Percentiles rank a stretch among this genome's conserved stretches.
Evolutionary conservation across 2,888 invertebrate genomes (phyloP).

Genomic region (Temnothorax rugatulus): DNA sequence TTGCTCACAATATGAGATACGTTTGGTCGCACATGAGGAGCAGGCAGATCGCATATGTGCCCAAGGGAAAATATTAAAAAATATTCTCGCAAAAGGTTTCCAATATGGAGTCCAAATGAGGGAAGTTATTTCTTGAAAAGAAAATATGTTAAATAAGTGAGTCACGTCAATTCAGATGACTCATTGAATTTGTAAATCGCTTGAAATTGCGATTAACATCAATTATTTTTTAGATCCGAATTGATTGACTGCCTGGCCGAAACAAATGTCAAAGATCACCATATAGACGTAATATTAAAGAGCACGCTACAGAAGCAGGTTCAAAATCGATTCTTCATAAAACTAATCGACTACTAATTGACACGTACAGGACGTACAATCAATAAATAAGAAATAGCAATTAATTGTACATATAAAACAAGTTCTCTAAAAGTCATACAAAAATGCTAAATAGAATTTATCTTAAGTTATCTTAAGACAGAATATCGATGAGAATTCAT

Average conservation of each 20-base stretch:
- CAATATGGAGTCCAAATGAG: not conserved
- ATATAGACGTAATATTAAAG: not conserved
- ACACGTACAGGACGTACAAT: not conserved
- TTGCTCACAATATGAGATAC: constrained; percentile 93
- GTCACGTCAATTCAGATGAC: not conserved
- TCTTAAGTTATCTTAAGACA: not conserved
- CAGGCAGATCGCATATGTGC: constrained; percentile 93
- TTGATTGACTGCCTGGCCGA: not conserved
- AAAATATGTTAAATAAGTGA: not conserved
- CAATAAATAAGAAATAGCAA: not conserved
- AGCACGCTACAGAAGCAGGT: not conserved
- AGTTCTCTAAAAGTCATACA: not conserved
- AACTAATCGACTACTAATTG: not conserved
- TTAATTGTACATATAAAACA: constrained; percentile 19
- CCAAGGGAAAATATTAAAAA: constrained; percentile 83
- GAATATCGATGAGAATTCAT: not conserved
- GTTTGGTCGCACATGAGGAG: constrained; percentile 94
- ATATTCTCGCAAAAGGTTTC: not conserved
- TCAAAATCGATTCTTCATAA: not conserved
- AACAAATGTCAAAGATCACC: not conserved
- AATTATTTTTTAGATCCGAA: not conserved
- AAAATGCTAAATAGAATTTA: constrained; percentile 13
- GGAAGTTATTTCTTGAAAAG: not conserved
- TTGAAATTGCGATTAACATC: not conserved
- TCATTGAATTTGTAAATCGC: not conserved